Evolutionary conservation across 2,888 invertebrate genomes (phyloP), one percentile per base, ranked within the genome.

Genomic region (Mythimna lalbum): DNA sequence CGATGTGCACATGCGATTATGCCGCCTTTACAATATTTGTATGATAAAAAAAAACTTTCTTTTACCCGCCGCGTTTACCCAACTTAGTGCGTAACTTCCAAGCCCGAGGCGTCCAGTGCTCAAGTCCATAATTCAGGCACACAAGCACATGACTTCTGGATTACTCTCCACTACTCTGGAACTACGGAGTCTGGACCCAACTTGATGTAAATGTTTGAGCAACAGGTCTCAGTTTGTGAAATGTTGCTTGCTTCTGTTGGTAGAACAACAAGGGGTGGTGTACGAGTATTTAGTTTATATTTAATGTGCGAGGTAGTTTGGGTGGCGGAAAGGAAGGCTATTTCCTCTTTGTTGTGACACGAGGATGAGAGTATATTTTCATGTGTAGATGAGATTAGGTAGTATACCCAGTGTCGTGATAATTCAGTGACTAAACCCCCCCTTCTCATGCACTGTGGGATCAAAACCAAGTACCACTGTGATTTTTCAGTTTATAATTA

Each of bases 131-230:
- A 81, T 78, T 78, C 59, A 78, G 52, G 52, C 10, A 6, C 27
- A 62, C 70, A 62, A 77, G 77, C 71, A 19, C 78, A 77, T 77
- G 59, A 78, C 65, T 81, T 63, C 64, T 63, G 71, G 59, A 81
- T 81, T 71, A 81, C 55, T 70, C 64, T 60, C 68, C 69, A 47
- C 50, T 27, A 19, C 55, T 55, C 76, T 50, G n/a, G 23, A 68
- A 33, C 36, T 57, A 21, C 36, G 36, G 21, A 36, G 49, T 33
- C 57, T 80, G 69, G 36, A 64, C 60, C 19, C 36, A 19, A 62
- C 60, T 43, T 55, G 21, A 23, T 60, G 62, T 78, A 50, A 78
- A 78, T 78, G 57, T 77, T 78, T 77, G 21, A 81, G 78, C 78
- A 77, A 81, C 78, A 78, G 65, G 81, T 78, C 19, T 49, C 17